phyloP scores from a whole-genome alignment of 1,140 invertebrate genomes.

The Apocrypta bakeri region DNA sequence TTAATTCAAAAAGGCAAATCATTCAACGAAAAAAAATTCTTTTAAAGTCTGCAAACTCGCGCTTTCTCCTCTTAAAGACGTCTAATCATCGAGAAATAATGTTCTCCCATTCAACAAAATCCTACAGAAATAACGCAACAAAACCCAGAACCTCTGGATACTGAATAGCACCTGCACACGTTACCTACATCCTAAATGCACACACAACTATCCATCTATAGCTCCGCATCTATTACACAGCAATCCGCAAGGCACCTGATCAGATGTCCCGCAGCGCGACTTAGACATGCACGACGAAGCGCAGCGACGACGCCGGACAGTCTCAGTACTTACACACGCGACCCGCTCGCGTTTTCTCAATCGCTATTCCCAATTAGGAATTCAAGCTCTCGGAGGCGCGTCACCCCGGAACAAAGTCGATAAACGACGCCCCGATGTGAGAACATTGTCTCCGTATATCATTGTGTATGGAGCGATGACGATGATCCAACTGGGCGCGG shows the following conservation, averaged over 20 bases:
- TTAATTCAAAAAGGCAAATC: too few relatives aligned
- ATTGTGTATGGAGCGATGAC: neutral
- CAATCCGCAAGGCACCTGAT: neutral
- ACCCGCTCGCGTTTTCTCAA: neutral
- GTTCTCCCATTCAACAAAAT: too few relatives aligned
- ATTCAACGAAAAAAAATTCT: too few relatives aligned
- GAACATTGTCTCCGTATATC: neutral
- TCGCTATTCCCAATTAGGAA: neutral
- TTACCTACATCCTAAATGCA: neutral
- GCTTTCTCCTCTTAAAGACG: too few relatives aligned
- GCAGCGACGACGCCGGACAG: neutral
- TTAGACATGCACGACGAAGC: neutral
- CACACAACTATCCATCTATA: neutral
- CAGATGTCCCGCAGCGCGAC: neutral
- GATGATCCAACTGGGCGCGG: neutral
- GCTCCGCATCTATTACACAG: too few relatives aligned
- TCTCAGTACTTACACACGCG: neutral
- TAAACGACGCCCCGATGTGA: neutral
- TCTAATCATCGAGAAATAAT: too few relatives aligned
- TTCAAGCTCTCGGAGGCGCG: neutral
- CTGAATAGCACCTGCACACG: neutral
- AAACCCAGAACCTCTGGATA: neutral
- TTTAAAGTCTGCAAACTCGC: too few relatives aligned
- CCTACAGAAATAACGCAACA: neutral
- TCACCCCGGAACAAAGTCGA: slow-evolving; percentile 13